Conservation (phyloP, 2,113 vertebrate species). For the Brienomyrus brachyistius region DNA sequence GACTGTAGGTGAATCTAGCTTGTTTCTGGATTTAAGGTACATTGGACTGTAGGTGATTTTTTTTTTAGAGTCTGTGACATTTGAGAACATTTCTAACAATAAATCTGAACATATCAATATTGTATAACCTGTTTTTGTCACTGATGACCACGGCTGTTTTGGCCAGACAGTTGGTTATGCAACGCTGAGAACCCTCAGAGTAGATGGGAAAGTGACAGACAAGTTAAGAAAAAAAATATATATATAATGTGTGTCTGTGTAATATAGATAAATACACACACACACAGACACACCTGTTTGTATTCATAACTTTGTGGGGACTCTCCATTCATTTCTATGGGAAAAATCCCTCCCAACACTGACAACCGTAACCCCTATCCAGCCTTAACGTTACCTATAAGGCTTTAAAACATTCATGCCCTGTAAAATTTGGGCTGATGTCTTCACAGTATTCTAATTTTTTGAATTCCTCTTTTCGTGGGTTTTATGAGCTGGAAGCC, state of each 20-base stretch:
- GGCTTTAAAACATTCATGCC: too few relatives aligned
- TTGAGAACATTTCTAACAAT: neutral
- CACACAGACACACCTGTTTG: neutral
- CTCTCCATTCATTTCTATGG: neutral
- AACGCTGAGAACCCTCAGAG: neutral
- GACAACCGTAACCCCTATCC: neutral
- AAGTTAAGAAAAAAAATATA: neutral
- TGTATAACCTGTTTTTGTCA: neutral
- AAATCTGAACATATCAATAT: constrained; percentile 1
- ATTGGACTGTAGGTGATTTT: neutral
- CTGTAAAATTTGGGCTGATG: too few relatives aligned
- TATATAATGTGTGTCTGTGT: neutral
- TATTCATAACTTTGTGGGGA: neutral
- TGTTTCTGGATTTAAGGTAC: neutral
- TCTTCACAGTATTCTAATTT: too few relatives aligned
- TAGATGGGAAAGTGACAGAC: neutral
- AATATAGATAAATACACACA: neutral
- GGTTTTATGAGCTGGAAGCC: too few relatives aligned
- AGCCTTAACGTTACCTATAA: neutral
- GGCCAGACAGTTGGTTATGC: constrained; percentile 15
- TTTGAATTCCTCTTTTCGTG: too few relatives aligned
- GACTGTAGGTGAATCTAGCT: neutral
- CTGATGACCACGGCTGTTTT: neutral
- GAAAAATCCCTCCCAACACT: neutral
- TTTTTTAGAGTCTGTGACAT: neutral